Base-by-base conservation (phyloP, 1,140 invertebrate species). In the Drosophila nigromelanica region DNA sequence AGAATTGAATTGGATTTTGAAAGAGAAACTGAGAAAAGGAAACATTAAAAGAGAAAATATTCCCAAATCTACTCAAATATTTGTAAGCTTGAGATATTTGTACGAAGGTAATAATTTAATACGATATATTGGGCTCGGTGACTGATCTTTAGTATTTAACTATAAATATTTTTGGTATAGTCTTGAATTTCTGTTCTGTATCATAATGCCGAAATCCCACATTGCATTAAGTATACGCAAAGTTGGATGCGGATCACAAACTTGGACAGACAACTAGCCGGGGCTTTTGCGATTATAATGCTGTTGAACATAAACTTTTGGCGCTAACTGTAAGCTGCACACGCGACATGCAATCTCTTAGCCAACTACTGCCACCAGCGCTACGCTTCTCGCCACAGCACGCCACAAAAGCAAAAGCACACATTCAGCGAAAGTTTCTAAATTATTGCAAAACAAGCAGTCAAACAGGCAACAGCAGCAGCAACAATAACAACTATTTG, bases 371-470 rank as follows among this genome's bases (percentile, higher is more conserved):
- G n/a, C n/a, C n/a, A n/a, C n/a, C n/a, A n/a, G n/a, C n/a, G n/a
- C n/a, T 14, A 43, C 11, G 10, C 50, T 39, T 7, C 14, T n/a
- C 50, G 12, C 50, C 68, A 27, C 50, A 48, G 73, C 63, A 69
- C 64, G 74, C 82, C 78, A 63, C 82, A 81, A 78, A 52, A 76
- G 82, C 75, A 78, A 87, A 76, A 82, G 64, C 83, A 87, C 76
- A 86, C 54, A 86, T 78, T 86, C 78, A 86, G 82, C 82, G 82
- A 86, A 86, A 86, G 82, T 86, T 86, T 82, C 71, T 87, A 86
- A 86, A 86, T 86, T 87, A 87, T 86, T 86, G 64, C 82, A 81
- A 87, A 86, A 81, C 82, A 81, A 87, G 82, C 78, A 80, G 77
- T 75, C 74, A 86, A 78, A 81, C 81, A 76, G 64, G 73, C 63